Percentiles rank a stretch among this genome's conserved stretches.
These are phyloP conservation scores for Plagiodera versicolora DNA, from an alignment of 2,888 invertebrate genomes.

Conservation along the genomic window DNA sequence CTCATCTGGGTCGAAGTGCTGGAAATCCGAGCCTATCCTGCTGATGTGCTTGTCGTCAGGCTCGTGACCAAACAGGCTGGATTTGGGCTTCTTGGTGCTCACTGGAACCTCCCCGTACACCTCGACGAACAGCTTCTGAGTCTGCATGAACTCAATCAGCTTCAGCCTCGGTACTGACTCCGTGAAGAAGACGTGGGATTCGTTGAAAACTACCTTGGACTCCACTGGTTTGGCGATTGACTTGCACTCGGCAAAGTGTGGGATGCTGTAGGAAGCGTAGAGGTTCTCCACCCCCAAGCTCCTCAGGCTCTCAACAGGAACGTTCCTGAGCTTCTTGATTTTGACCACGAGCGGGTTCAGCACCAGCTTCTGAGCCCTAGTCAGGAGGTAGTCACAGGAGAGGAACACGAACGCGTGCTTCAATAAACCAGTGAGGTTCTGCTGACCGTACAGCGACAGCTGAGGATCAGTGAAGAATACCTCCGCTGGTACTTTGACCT, in stretches of 20 bases:
- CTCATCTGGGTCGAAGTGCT: neutral
- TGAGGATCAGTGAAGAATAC: conserved; percentile 36
- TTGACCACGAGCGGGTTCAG: conserved; percentile 40
- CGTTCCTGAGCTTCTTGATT: conserved; percentile 33
- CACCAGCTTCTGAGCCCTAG: conserved; percentile 36
- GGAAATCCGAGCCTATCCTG: conserved; percentile 14
- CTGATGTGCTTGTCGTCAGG: conserved; percentile 17
- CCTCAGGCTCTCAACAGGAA: conserved; percentile 35
- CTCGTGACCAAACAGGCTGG: conserved; percentile 23
- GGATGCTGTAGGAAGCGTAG: conserved; percentile 30
- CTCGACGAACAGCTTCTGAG: conserved; percentile 33
- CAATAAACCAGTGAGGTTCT: conserved; percentile 15
- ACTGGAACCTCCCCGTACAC: conserved; percentile 21
- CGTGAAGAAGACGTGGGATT: conserved; percentile 37
- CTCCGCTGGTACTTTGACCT: conserved; percentile 34
- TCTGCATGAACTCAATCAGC: conserved; percentile 36
- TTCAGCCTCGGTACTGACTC: conserved; percentile 35
- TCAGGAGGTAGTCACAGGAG: conserved; percentile 31
- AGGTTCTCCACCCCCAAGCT: conserved; percentile 22
- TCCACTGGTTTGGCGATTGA: conserved; percentile 29
- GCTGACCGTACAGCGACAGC: conserved; percentile 22
- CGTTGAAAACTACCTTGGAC: conserved; percentile 32
- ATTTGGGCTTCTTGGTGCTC: conserved; percentile 9
- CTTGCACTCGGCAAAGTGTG: conserved; percentile 30
- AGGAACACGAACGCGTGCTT: conserved; percentile 28